Conservation (phyloP, 37 sponge, comb jelly and placozoan species). For the Oscarella lobularis region DNA sequence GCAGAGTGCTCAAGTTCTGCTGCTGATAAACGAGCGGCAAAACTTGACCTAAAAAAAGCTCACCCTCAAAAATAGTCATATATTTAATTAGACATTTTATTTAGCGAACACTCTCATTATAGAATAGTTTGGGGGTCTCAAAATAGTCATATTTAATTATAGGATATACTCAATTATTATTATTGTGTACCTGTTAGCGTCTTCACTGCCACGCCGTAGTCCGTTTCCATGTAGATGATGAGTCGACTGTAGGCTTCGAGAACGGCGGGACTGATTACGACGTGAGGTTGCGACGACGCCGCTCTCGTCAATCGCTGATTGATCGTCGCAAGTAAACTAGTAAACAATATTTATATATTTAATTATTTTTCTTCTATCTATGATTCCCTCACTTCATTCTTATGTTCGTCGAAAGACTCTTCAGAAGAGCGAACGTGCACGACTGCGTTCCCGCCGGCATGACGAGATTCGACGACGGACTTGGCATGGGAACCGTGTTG, state of each 20-base stretch:
- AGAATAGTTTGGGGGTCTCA: too few relatives aligned
- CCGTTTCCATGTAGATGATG: not conserved
- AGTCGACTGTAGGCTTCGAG: not conserved
- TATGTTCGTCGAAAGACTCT: not conserved
- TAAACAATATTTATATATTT: not conserved
- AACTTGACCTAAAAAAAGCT: not conserved
- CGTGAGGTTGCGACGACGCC: not conserved
- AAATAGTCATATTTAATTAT: too few relatives aligned
- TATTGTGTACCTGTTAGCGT: not conserved
- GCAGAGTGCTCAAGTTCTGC: not conserved
- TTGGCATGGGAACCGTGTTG: not conserved
- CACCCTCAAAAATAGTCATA: too few relatives aligned
- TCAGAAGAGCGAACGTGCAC: not conserved
- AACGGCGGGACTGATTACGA: not conserved
- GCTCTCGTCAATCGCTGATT: not conserved
- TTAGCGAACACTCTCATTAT: not conserved
- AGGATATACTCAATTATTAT: too few relatives aligned
- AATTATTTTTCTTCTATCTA: not conserved
- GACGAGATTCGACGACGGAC: not conserved
- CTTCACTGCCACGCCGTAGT: not conserved
- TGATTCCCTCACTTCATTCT: not conserved
- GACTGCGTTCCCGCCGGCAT: not conserved
- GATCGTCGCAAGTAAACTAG: not conserved
- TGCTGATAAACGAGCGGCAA: not conserved
- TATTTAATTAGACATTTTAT: too few relatives aligned